Base-by-base conservation (phyloP, 2,113 vertebrate genomes). In the Jacana jacana region DNA sequence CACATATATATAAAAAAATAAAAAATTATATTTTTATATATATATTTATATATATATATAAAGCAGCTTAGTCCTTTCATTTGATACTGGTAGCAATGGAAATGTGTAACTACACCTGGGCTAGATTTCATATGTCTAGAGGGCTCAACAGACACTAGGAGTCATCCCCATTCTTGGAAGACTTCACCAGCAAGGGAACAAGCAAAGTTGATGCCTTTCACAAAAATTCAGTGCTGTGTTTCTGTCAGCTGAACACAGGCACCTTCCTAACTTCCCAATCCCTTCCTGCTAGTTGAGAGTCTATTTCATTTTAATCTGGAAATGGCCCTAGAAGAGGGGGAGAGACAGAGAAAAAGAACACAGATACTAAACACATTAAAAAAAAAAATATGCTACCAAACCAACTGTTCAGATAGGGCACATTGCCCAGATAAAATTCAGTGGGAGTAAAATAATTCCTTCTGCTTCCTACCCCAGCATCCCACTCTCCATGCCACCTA, bases 351-450 rank as follows among this genome's bases (percentile, higher is more conserved):
- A 89, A 84, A 81, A 17, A 88, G 57, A 91, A n/a, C 63, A 42
- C 31, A 73, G 54, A 93, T 66, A 96, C 54, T 49, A 86, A 88
- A 42, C 46, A 80, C 42, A 40, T 66, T 72, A 30, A 73, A 81
- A 66, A 51, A 52, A 84, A 66, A 52, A 66, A 65, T 52, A 83
- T 25, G 31, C 86, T 88, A 78, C 77, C 70, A 81, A 89, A 85
- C 89, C 93, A 95, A 95, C 86, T 91, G 93, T 91, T 96, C 91
- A 82, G 72, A 95, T 19, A 90, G 70, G 93, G 93, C 91, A 91
- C 0, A 0, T 46, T 95, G 93, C 96, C 93, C 92, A 96, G 86
- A 96, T 49, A 91, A 79, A 91, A 95, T 88, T 81, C 63, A 94
- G 86, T 89, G 61, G 77, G 77, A 92, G 65, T 91, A 96, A 94